Evolutionary conservation across 2,797 vertebrate species (phyloP).

Genomic region (Pipistrellus kuhlii): DNA sequence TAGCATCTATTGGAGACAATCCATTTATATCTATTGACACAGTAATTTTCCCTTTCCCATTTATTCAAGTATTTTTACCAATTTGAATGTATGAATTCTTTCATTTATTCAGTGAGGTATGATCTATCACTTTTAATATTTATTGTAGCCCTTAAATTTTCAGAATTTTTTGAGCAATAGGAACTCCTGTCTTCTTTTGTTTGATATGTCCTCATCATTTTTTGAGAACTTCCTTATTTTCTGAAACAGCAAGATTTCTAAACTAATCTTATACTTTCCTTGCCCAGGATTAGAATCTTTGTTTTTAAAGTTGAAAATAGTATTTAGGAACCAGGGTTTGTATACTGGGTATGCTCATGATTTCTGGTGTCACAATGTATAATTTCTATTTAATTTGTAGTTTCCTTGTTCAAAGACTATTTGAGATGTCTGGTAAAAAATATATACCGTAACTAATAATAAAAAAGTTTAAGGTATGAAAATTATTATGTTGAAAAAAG

Average conservation of each 20-base stretch:
- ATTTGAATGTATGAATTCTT: background rate
- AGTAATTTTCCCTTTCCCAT: background rate
- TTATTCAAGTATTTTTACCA: background rate
- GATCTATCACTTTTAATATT: background rate
- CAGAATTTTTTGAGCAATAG: background rate
- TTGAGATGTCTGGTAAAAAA: background rate
- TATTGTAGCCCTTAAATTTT: background rate
- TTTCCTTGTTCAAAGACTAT: slow-evolving; percentile 34
- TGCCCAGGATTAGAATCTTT: background rate
- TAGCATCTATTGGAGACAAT: background rate
- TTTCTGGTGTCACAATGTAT: slow-evolving; percentile 17
- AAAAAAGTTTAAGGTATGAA: background rate
- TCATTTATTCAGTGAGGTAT: slow-evolving; percentile 14
- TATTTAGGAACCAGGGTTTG: slow-evolving; percentile 50
- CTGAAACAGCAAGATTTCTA: slow-evolving; percentile 9
- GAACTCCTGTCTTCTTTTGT: background rate
- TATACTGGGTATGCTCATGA: background rate
- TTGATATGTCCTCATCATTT: background rate
- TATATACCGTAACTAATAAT: background rate
- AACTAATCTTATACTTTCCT: background rate
- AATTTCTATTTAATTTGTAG: background rate
- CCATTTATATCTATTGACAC: background rate
- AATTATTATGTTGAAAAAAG: background rate
- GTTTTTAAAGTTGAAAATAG: background rate
- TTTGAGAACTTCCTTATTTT: background rate